Evolutionary conservation across 1,140 invertebrate species (phyloP).

Genomic region (Amyelois transitella): DNA sequence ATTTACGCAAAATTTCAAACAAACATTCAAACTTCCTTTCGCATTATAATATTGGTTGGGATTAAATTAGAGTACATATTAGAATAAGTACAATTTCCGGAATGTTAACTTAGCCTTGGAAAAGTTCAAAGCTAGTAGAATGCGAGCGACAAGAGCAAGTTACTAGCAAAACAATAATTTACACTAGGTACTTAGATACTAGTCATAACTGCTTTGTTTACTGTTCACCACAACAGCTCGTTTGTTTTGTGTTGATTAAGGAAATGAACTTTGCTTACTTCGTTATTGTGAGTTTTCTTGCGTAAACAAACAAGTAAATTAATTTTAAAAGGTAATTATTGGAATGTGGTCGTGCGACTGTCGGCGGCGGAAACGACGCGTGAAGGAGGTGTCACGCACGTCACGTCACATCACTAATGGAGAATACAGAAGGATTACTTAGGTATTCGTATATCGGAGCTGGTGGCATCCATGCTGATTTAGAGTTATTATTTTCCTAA

Average conservation of each 20-base stretch:
- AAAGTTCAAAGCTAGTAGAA: neutral
- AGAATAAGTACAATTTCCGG: no score
- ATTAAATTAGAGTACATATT: no score
- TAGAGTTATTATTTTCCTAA: no score
- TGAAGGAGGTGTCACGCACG: neutral
- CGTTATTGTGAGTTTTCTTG: neutral
- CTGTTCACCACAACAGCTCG: neutral
- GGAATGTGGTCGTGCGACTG: neutral
- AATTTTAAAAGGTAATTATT: neutral
- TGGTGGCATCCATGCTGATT: no score
- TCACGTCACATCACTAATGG: neutral
- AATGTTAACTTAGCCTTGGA: neutral
- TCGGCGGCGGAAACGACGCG: neutral
- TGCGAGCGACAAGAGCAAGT: neutral
- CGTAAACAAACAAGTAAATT: no score
- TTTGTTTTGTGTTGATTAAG: neutral
- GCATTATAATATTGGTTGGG: no score
- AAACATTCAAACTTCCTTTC: no score
- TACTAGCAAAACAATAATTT: neutral
- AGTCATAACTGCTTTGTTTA: neutral
- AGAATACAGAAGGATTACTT: neutral
- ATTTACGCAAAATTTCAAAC: no score
- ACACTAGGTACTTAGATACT: neutral
- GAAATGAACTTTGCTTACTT: neutral
- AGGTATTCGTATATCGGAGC: no score